Evolutionary conservation across 2,797 vertebrate species (phyloP).

Genomic region (Bradypodion pumilum): DNA sequence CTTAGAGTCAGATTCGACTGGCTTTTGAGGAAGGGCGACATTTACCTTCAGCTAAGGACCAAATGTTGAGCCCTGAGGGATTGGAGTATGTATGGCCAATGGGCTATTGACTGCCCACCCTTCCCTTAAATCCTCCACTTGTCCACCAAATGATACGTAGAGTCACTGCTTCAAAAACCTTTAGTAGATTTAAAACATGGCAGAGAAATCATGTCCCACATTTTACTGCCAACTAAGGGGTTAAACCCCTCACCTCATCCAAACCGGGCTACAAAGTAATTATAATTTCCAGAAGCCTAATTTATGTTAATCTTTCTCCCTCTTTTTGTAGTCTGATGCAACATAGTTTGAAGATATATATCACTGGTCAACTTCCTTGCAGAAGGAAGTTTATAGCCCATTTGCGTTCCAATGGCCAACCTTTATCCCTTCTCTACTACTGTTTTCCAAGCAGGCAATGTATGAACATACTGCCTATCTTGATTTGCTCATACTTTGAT

Average conservation of each 20-base stretch:
- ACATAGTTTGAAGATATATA: not conserved
- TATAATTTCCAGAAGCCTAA: not conserved
- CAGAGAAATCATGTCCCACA: not conserved
- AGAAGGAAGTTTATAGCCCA: not conserved
- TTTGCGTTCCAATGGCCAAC: not conserved
- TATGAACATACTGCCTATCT: not conserved
- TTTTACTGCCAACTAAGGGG: not conserved
- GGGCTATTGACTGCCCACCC: too few species aligned
- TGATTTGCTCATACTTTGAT: constrained; percentile 21
- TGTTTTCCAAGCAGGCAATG: not conserved
- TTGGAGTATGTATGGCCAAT: too few species aligned
- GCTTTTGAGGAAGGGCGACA: too few species aligned
- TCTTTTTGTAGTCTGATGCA: not conserved
- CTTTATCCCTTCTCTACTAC: not conserved
- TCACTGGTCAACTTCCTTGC: not conserved
- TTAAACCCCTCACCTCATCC: not conserved
- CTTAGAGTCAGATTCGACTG: too few species aligned
- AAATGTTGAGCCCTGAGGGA: too few species aligned
- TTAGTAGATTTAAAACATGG: too few species aligned
- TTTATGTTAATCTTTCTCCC: not conserved
- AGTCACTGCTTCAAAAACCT: too few species aligned
- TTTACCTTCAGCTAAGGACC: too few species aligned
- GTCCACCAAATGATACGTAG: too few species aligned
- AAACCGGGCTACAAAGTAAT: not conserved
- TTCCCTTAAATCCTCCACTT: too few species aligned